Evolutionary conservation across 2,888 invertebrate species (phyloP), one percentile per base, ranked within the genome.

Genomic region (Harmothoe impar): DNA sequence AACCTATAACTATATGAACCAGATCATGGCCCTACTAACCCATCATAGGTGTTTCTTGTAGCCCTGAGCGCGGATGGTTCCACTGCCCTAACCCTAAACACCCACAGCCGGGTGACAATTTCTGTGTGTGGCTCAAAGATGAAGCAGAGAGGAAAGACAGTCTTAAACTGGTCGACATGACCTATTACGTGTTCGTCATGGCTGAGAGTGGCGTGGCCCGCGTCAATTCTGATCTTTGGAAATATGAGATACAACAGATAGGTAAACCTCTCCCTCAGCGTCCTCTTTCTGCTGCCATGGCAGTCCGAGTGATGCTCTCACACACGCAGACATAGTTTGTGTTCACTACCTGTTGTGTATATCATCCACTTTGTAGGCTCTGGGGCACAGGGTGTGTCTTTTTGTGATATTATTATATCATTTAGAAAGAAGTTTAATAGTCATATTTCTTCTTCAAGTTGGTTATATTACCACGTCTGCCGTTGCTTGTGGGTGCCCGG

Each of bases 31-130:
- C 43, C 43, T 43, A 7, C 43, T 43, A 43, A 43, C 43, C 43
- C 43, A 43, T 43, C 43, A 43, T 10, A 43, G 10, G 29, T 72
- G 17, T 72, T 72, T 72, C 72, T 72, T 72, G 31, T 72, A 72
- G 72, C 20, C 72, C 72, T 72, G 72, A 72, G 72, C 72, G 25
- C 5, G 72, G 72, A 72, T 72, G 72, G 72, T 72, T 72, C 72
- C 72, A 72, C 25, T 72, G 72, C 72, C 72, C 72, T 15, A 72
- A 72, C 29, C 72, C 72, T 15, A 72, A 72, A 29, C 20, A 72
- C 15, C 72, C 29, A 29, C 72, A 29, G 5, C 29, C 72, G 1
- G 72, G 72, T 72, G 31, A 25, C 72, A 72, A 72, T 72, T 72
- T 29, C 72, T 72, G 72, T 72, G 29, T 29, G 31, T 72, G 72